Conservation (phyloP, 2,888 invertebrate genomes). For the Asteroscopus sphinx region DNA sequence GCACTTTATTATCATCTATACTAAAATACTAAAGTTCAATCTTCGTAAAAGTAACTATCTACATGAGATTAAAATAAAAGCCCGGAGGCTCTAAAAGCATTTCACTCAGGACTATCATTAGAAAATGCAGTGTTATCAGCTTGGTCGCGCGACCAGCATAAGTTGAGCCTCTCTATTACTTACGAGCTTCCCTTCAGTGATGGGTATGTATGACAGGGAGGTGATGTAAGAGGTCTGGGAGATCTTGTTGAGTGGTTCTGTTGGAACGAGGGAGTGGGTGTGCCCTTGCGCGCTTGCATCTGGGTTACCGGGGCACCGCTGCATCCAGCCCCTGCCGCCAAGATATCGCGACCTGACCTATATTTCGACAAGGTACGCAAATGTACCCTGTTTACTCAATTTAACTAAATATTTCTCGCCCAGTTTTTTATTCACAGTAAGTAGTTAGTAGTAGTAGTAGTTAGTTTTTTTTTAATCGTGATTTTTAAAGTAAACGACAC, state of each 20-base stretch:
- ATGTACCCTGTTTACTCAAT: conserved; percentile 63
- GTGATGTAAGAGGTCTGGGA: conserved; percentile 48
- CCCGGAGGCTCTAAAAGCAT: conserved; percentile 46
- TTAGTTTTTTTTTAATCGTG: no score
- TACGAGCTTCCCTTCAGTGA: conserved; percentile 15
- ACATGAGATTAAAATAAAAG: conserved; percentile 37
- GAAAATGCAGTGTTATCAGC: conserved; percentile 58
- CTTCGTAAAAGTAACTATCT: conserved; percentile 20
- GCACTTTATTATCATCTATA: conserved; percentile 7
- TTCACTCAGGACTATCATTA: conserved; percentile 54
- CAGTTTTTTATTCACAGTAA: not conserved
- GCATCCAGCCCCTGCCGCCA: conserved; percentile 71
- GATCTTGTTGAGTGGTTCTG: conserved; percentile 53
- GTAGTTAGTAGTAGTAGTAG: no score
- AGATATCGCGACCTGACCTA: conserved; percentile 81
- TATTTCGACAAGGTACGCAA: conserved; percentile 69
- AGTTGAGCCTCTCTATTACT: conserved; percentile 27
- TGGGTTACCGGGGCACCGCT: conserved; percentile 80
- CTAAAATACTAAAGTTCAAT: conserved; percentile 8
- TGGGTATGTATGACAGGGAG: conserved; percentile 23
- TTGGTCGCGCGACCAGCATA: conserved; percentile 33
- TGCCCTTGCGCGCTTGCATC: conserved; percentile 76
- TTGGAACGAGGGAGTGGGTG: conserved; percentile 54
- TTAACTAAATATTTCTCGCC: conserved; percentile 42
- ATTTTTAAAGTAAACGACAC: no score